Conservation (phyloP, 2,113 vertebrate species). For the Grallaria varia region DNA sequence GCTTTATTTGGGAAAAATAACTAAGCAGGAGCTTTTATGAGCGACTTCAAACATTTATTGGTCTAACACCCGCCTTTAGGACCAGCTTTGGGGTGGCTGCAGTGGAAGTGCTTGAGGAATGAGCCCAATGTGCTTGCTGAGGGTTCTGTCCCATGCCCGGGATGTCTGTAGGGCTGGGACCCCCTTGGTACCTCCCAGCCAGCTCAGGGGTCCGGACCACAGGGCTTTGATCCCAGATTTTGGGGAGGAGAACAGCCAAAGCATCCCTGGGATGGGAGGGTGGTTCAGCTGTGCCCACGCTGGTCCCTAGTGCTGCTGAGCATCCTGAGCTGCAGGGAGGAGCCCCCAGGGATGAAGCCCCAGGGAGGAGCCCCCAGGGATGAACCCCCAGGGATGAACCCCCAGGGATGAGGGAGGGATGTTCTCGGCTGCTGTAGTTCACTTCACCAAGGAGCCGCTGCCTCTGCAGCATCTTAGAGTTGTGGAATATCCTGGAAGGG, state of each 20-base stretch:
- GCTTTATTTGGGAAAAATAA: conserved; percentile 44
- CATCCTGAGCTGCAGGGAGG: neutral
- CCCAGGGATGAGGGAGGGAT: neutral
- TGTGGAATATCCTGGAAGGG: neutral
- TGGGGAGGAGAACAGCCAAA: neutral
- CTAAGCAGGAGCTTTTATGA: neutral
- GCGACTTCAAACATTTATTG: neutral
- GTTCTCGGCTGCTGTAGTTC: neutral
- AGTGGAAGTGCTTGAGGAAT: neutral
- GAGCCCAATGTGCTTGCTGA: neutral
- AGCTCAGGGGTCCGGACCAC: neutral
- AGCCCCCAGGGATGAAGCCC: neutral
- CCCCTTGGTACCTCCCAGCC: fast-evolving
- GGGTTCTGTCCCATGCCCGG: neutral
- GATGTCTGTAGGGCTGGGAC: neutral
- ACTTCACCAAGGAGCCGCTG: neutral
- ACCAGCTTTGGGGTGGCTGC: neutral
- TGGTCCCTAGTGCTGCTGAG: neutral
- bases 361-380: fast-evolving
- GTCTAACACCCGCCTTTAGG: neutral
- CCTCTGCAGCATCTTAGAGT: neutral
- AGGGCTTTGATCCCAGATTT: neutral
- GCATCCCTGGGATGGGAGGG: fast-evolving
- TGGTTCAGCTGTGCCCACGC: neutral
- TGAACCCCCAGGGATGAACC: neutral